Evolutionary conservation across 2,888 invertebrate genomes (phyloP), one percentile per base, ranked within the genome.

Genomic region (Pyrochroa serraticornis): DNA sequence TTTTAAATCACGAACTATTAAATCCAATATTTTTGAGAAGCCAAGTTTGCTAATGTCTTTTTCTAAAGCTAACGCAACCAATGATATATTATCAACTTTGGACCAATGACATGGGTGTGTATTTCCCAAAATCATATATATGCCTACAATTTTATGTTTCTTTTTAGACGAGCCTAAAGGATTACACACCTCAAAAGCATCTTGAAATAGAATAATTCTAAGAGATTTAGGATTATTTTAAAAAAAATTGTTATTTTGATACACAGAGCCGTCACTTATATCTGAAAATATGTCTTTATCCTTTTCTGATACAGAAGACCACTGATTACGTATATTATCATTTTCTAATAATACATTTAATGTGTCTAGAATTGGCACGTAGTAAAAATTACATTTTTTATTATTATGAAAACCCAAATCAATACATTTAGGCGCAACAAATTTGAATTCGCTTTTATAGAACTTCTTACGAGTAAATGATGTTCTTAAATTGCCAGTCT

Each of bases 181-280:
- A 53, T 68, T 68, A n/a, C 67, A 64, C 34, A 63, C 30, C 56
- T 69, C 65, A 43, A 67, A 63, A 7, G 52, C 59, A 62, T 67
- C 64, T 62, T 68, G 66, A 59, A 63, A 67, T 14, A 68, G 13
- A 43, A 66, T 64, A 8, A 70, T 56, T 57, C 46, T 45, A 32
- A 56, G 10, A 14, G 36, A 34, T 30, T 22, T 34, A 0, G 35
- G 7, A 10, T 43, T 22, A 31, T 44, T 9, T 30, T 10, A 30
- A 39, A 59, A 55, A 48, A 55, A 49, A 30, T 7, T 30, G 30
- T 59, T 55, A 9, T 37, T 36, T 42, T 55, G 30, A 37, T 37
- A 54, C 30, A 46, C 13, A 9, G 31, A n/a, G 5, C 53, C 41
- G 43, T 58, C 44, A 45, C 42, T 43, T 30, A 50, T 13, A 45